Percentiles rank a stretch among this genome's conserved stretches.
Conservation (phyloP, 2,888 invertebrate species). For the Erebia palarica region DNA sequence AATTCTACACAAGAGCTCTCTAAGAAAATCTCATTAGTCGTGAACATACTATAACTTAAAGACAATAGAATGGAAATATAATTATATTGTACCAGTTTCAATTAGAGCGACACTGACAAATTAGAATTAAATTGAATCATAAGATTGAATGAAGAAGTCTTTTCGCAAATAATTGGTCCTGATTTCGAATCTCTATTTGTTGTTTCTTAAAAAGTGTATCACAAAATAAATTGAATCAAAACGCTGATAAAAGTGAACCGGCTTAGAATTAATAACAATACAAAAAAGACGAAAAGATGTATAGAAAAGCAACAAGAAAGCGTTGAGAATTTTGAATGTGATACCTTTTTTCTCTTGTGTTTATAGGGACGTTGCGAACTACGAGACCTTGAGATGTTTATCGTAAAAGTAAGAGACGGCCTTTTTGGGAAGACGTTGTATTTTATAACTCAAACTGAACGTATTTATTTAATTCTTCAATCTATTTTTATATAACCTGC, state of each 20-base stretch:
- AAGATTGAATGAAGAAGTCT: neutral
- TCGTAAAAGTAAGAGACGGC: neutral
- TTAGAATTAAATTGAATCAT: neutral
- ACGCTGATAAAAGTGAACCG: neutral
- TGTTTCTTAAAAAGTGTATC: slow-evolving; percentile 4
- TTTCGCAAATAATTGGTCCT: slow-evolving; percentile 28
- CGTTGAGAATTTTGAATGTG: slow-evolving; percentile 12
- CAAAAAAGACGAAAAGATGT: slow-evolving; percentile 15
- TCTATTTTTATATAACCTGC: no score
- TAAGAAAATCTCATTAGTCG: slow-evolving; percentile 50
- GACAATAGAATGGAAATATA: neutral
- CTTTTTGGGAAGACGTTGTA: neutral
- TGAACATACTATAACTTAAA: slow-evolving; percentile 18
- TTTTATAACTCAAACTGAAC: slow-evolving; percentile 6
- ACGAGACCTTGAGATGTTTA: slow-evolving; percentile 9
- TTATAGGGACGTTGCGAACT: slow-evolving; percentile 15
- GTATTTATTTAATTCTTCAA: no score
- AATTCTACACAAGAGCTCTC: slow-evolving; percentile 39
- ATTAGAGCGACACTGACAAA: neutral
- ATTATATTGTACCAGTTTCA: neutral
- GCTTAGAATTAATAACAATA: slow-evolving; percentile 25
- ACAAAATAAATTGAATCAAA: slow-evolving; percentile 9
- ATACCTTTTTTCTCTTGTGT: slow-evolving; percentile 15
- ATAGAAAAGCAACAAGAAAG: slow-evolving; percentile 21
- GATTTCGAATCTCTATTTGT: slow-evolving; percentile 5